Evolutionary conservation across 2,113 vertebrate genomes (phyloP), one percentile per base, ranked within the genome.

Genomic region (Bufo gargarizans): DNA sequence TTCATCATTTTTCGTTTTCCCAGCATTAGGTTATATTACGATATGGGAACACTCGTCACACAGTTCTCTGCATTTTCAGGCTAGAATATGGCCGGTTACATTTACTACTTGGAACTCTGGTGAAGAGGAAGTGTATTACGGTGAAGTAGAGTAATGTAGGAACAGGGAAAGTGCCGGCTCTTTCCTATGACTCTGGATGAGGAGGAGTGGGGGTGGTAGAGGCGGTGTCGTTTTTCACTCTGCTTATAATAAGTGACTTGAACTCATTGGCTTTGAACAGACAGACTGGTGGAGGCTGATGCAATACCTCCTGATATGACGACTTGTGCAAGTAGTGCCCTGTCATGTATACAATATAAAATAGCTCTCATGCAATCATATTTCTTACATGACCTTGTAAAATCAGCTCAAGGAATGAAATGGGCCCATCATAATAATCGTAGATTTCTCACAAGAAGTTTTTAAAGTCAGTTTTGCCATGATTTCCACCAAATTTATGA

Each of bases 201-300:
- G 49, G 63, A 83, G 43, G 56, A 65, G 69, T 88, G 80, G 76
- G 76, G 85, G 87, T 82, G n/a, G 43, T 19, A 69, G 77, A 80
- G 8, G 55, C 47, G 79, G 80, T 83, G 80, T 83, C 67, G 79
- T 22, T 81, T 88, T 88, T 83, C 80, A 84, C 67, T 61, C 5
- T 83, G 65, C 67, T 49, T 83, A 22, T 53, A 58, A 56, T 49
- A 82, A 83, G 77, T 88, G 78, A 82, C 78, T 11, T 69, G 49
- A 49, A 78, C 47, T 79, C 47, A 55, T 77, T 76, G 45, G 74
- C 85, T 74, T 72, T 74, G 58, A 20, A 77, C 4, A 82, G 22
- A 50, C 56, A 43, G 20, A 76, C 43, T 74, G 85, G 20, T 65
- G 33, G 43, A 43, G 85, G 79, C 87, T 88, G 80, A 88, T 88